Evolutionary conservation across 2,888 invertebrate genomes (phyloP).

Genomic region (Cephus rjabovi): DNA sequence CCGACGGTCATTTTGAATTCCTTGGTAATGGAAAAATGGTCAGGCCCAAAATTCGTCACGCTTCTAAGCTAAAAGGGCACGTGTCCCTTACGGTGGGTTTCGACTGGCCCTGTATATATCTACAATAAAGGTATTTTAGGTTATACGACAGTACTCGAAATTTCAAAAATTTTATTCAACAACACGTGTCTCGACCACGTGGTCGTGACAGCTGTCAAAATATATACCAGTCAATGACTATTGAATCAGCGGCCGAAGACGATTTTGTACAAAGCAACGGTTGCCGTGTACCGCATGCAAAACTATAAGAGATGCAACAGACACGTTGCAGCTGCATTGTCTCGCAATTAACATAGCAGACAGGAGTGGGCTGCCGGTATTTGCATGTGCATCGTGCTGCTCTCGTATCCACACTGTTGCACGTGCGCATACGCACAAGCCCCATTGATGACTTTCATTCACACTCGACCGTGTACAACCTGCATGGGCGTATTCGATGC

Average conservation of each 20-base stretch:
- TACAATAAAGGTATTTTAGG: background rate
- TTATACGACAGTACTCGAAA: background rate
- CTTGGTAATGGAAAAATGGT: background rate
- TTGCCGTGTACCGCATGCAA: background rate
- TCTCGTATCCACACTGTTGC: background rate
- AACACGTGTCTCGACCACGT: background rate
- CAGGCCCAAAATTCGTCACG: background rate
- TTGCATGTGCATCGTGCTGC: background rate
- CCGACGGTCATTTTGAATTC: background rate
- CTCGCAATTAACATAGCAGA: conserved; percentile 38
- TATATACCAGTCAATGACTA: background rate
- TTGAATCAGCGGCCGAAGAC: background rate
- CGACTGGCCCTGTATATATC: conserved; percentile 9
- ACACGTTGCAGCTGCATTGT: background rate
- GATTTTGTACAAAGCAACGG: background rate
- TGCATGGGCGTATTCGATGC: conserved; percentile 32
- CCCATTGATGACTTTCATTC: conserved; percentile 48
- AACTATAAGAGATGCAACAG: background rate
- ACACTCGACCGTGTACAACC: conserved; percentile 34
- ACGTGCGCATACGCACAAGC: conserved; percentile 25
- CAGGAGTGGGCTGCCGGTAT: conserved; percentile 18
- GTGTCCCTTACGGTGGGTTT: conserved; percentile 15
- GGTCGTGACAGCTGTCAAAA: background rate
- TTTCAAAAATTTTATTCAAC: background rate
- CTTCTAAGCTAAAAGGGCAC: conserved; percentile 20